Base-by-base conservation (phyloP, 1,140 invertebrate species). In the Drosophila tropicalis region DNA sequence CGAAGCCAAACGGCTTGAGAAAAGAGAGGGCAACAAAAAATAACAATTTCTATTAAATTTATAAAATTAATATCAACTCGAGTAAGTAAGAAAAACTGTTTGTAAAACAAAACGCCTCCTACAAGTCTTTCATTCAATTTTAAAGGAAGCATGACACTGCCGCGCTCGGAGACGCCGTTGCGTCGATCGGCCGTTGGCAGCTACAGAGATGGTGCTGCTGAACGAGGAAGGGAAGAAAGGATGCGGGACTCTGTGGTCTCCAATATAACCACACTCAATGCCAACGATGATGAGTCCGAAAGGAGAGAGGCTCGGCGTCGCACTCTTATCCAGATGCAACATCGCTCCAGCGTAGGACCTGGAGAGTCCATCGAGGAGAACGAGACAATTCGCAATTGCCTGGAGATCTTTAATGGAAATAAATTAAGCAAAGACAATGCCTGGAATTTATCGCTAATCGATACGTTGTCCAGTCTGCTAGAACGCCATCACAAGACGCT, bases 401-500 rank as follows among this genome's bases (percentile, higher is more conserved):
- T 92, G 47, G 90, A 87, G 63, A 87, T 92, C 5, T 92, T 81
- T 62, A 87, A 91, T 51, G 91, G 89, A 19, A 92, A 92, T 57
- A 96, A 96, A 93, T 95, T 96, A 56, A 96, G 94, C 78, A 92
- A 93, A 1, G 96, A 96, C 79, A 96, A 96, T 94, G 96, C 96
- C 0, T 96, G 96, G 92, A 94, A 93, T 51, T 86, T 96, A 5
- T 94, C 95, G 67, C 93, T 96, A 15, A 96, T 96, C 71, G 96
- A 96, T 80, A 95, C 95, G 68, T 94, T 96, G 93, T 92, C 94
- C 7, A 94, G 94, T 40, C 92, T 96, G 81, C 73, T 96, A 6
- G 94, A 94, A 60, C 94, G 94, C 47, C 93, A 95, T 70, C 94
- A 95, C 81, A 92, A 92, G 5, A 92, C 94, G 44, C 91, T 96